Percentiles rank a stretch among this genome's conserved stretches.
Evolutionary conservation across 2,797 vertebrate genomes (phyloP).

Genomic region (Pseudotriccus pelzelni): DNA sequence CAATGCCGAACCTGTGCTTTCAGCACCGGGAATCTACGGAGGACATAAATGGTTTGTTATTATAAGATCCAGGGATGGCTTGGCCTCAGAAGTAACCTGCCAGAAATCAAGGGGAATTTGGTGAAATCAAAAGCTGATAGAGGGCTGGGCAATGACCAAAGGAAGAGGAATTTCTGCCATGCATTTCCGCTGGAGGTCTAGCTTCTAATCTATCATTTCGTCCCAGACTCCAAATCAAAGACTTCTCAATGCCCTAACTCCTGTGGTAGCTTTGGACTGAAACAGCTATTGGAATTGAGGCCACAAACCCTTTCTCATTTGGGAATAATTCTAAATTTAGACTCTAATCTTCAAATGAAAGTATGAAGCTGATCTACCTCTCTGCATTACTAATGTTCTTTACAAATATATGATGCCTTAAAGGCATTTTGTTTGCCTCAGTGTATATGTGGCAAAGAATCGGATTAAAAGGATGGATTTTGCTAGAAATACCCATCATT

Average conservation of each 20-base stretch:
- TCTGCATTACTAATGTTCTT: constrained; percentile 33
- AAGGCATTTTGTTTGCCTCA: background rate
- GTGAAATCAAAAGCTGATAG: background rate
- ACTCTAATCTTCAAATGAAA: background rate
- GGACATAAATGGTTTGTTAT: background rate
- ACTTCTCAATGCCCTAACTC: background rate
- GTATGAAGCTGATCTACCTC: background rate
- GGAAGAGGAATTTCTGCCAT: background rate
- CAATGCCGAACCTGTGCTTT: background rate
- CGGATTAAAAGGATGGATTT: background rate
- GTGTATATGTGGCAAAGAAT: background rate
- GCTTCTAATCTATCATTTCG: background rate
- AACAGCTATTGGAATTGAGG: background rate
- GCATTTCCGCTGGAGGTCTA: background rate
- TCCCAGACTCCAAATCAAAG: background rate
- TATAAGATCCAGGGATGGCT: background rate
- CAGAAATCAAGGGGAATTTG: background rate
- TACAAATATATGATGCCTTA: background rate
- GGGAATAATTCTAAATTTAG: constrained; percentile 35
- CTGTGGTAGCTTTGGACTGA: background rate
- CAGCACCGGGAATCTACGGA: background rate
- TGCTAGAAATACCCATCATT: background rate
- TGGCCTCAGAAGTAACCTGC: background rate
- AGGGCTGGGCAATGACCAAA: background rate
- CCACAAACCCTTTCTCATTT: background rate